A percentile compares a stretch with the other conserved stretches of the same genome.
Conservation (phyloP, 2,797 vertebrate species). For the Neosalanx taihuensis region DNA sequence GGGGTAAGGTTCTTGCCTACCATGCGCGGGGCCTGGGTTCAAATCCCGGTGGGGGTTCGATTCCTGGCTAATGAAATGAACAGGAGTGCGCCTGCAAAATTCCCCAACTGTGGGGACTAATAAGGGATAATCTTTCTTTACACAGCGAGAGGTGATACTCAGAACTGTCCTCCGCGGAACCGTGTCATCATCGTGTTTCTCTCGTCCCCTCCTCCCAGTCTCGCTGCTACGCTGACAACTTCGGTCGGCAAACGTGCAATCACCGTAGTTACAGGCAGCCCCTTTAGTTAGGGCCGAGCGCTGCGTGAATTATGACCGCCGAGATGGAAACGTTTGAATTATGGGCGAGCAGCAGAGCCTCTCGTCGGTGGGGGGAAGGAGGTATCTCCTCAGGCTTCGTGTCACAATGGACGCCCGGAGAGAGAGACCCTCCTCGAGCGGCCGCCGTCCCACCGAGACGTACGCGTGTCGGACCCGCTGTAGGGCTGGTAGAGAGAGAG, state of each 20-base stretch:
- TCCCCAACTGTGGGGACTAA: no score
- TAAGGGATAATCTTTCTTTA: no score
- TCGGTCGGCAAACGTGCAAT: constrained; percentile 76
- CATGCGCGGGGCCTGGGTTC: no score
- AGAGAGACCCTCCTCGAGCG: constrained; percentile 54
- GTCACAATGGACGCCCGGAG: constrained; percentile 53
- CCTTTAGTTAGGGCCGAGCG: constrained; percentile 69
- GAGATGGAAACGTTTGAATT: constrained; percentile 76
- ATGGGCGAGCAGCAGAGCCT: constrained; percentile 68
- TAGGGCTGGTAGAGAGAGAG: constrained; percentile 35
- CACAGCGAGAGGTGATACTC: constrained; percentile 39
- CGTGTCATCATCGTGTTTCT: constrained; percentile 60
- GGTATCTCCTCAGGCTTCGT: constrained; percentile 46
- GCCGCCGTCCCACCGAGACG: constrained; percentile 62
- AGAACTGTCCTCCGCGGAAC: constrained; percentile 44
- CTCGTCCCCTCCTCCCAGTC: constrained; percentile 50
- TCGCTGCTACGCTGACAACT: constrained; percentile 60
- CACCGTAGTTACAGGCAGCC: constrained; percentile 69
- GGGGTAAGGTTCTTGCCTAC: no score
- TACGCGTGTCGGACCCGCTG: constrained; percentile 54
- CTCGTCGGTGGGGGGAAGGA: constrained; percentile 59
- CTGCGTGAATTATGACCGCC: constrained; percentile 74
- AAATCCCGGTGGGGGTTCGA: no score
- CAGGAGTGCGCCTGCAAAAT: no score
- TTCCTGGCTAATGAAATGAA: no score